Conservation (phyloP, 2,888 invertebrate species). For the Branchinecta sandiegonensis region DNA sequence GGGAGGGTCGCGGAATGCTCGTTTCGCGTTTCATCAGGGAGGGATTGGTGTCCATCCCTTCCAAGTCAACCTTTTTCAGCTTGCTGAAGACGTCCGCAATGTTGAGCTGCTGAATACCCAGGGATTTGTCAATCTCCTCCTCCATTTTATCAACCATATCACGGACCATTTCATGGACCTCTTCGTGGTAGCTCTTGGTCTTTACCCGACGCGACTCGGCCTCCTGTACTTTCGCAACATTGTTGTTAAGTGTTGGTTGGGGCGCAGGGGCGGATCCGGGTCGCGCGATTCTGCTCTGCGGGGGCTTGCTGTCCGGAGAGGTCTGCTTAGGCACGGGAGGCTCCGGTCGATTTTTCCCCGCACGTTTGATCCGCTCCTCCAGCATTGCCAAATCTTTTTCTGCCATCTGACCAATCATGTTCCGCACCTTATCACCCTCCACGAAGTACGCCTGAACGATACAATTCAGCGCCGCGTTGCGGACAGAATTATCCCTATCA, state of each 20-base stretch:
- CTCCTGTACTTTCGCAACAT: slow-evolving; percentile 28
- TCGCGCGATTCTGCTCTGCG: slow-evolving; percentile 31
- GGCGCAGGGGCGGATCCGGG: slow-evolving; percentile 29
- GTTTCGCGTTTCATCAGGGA: not conserved
- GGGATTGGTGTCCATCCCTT: not conserved
- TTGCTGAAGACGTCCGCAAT: not conserved
- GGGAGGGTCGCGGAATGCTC: slow-evolving; percentile 12
- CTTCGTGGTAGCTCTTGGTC: not conserved
- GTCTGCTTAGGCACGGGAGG: slow-evolving; percentile 34
- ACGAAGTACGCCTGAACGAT: slow-evolving; percentile 77
- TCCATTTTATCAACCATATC: not conserved
- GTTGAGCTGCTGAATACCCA: not conserved
- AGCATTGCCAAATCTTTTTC: slow-evolving; percentile 88
- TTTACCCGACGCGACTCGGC: not conserved
- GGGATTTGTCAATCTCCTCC: not conserved
- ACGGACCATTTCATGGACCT: not conserved
- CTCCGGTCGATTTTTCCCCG: slow-evolving; percentile 43
- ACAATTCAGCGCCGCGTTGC: slow-evolving; percentile 89
- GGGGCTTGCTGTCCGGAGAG: slow-evolving; percentile 36
- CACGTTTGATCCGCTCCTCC: slow-evolving; percentile 89
- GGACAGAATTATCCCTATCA: slow-evolving; percentile 86
- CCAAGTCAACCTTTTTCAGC: not conserved
- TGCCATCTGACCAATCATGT: slow-evolving; percentile 75
- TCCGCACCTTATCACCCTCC: slow-evolving; percentile 78
- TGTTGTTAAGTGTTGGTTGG: slow-evolving; percentile 32